Percentiles rank a stretch among this genome's conserved stretches.
Conservation (phyloP, 2,888 invertebrate genomes). For the Parnassius apollo region DNA sequence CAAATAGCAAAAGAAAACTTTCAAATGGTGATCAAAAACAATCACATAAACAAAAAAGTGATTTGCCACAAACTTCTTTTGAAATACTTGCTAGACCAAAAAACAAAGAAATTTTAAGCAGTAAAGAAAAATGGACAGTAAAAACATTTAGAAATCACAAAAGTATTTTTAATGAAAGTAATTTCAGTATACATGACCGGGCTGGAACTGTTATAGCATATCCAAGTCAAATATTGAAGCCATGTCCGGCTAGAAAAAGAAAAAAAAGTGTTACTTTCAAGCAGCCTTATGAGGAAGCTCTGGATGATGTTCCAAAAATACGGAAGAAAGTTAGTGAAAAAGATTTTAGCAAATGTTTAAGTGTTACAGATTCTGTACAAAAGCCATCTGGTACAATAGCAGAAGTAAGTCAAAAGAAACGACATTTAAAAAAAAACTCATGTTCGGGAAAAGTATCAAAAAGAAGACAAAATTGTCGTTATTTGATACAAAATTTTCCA, state of each 20-base stretch:
- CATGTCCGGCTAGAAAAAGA: conserved; percentile 13
- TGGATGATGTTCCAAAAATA: conserved; percentile 1
- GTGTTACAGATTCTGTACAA: neutral
- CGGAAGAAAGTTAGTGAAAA: conserved; percentile 8
- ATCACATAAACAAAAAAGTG: neutral
- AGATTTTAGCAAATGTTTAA: neutral
- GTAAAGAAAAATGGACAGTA: neutral
- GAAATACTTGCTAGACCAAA: neutral
- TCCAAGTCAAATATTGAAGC: conserved; percentile 9
- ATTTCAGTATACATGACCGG: neutral
- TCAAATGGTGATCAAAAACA: conserved; percentile 6
- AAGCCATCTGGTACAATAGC: neutral
- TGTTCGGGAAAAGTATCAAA: neutral
- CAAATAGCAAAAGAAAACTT: neutral
- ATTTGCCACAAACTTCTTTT: neutral
- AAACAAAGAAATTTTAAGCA: neutral
- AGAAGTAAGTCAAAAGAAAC: neutral
- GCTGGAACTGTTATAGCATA: conserved; percentile 13
- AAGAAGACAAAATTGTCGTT: neutral
- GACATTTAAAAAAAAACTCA: conserved; percentile 7
- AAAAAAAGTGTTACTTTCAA: conserved; percentile 22
- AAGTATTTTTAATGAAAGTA: conserved; percentile 2
- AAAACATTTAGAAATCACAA: neutral
- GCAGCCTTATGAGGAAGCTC: conserved; percentile 6
- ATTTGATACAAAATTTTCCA: neutral